phyloP scores from a whole-genome alignment of 1,140 invertebrate species.

The Lepidurus couesii region DNA sequence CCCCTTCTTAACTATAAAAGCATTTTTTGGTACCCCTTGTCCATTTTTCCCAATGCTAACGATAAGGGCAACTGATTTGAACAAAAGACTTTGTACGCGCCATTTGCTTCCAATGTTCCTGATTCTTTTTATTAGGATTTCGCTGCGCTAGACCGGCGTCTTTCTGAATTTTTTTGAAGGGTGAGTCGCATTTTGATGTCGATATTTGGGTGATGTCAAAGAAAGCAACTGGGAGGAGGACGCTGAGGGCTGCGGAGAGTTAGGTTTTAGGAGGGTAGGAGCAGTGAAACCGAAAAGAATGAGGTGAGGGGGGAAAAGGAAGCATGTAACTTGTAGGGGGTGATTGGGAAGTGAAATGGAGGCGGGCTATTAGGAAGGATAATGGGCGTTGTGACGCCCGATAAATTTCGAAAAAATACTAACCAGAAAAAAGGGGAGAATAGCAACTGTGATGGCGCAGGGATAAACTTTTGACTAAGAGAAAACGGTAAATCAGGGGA shows the following conservation, averaged over 20 bases:
- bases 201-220: too few species aligned
- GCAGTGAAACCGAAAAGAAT: slow-evolving; percentile 28
- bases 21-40: too few species aligned
- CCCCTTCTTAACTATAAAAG: too few species aligned
- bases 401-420: slow-evolving; percentile 34
- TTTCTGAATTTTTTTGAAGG: too few species aligned
- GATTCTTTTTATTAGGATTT: background rate
- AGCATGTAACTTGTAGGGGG: background rate
- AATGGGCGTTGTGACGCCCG: slow-evolving; percentile 33
- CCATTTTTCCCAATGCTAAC: slow-evolving; percentile 7
- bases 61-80: background rate
- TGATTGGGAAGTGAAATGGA: slow-evolving; percentile 24
- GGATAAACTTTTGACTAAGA: slow-evolving; percentile 12
- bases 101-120: slow-evolving; percentile 10
- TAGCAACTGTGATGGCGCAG: background rate
- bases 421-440: slow-evolving; percentile 23
- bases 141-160: too few species aligned
- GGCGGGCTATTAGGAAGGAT: slow-evolving; percentile 30
- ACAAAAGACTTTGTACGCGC: slow-evolving; percentile 7
- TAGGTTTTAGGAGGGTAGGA: slow-evolving; percentile 22
- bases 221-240: too few species aligned
- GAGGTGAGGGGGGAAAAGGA: slow-evolving; percentile 36
- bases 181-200: too few species aligned
- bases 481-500: slow-evolving; percentile 28
- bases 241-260: too few species aligned